Conservation (phyloP, 2,888 invertebrate genomes). For the Ptilodon capucinus region DNA sequence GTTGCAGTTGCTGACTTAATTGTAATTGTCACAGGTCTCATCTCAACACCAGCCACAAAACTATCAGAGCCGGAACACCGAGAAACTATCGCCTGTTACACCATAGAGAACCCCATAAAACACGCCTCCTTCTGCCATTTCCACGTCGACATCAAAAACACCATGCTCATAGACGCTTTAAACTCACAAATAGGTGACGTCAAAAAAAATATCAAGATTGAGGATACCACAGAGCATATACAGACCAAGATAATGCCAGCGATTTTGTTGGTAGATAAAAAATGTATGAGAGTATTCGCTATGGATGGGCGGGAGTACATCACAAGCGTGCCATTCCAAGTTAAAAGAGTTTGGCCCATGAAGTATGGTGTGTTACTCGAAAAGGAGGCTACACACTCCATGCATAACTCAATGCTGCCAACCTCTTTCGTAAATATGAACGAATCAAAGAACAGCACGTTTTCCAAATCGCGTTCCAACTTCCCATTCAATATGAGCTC, state of each 20-base stretch:
- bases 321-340: conserved; percentile 90
- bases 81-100: conserved; percentile 87
- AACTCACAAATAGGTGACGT: conserved; percentile 76
- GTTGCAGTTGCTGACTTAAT: too few species aligned
- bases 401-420: conserved; percentile 58
- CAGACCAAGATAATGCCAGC: conserved; percentile 83
- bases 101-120: conserved; percentile 90
- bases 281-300: conserved; percentile 89
- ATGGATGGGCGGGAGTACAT: conserved; percentile 92
- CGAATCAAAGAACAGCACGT: conserved; percentile 66
- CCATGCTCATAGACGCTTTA: conserved; percentile 78
- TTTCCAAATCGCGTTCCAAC: conserved; percentile 53
- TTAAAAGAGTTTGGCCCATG: conserved; percentile 92
- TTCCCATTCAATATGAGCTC: conserved; percentile 66
- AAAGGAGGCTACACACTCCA: conserved; percentile 78
- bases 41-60: conserved; percentile 77
- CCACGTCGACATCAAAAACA: conserved; percentile 76
- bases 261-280: conserved; percentile 88
- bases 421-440: conserved; percentile 62
- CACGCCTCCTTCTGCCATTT: conserved; percentile 90
- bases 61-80: conserved; percentile 76
- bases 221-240: conserved; percentile 76
- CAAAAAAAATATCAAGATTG: conserved; percentile 75
- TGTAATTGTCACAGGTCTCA: conserved; percentile 67
- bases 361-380: conserved; percentile 93